Evolutionary conservation across 1,140 invertebrate genomes (phyloP), one percentile per base, ranked within the genome.

Genomic region (Apis dorsata): DNA sequence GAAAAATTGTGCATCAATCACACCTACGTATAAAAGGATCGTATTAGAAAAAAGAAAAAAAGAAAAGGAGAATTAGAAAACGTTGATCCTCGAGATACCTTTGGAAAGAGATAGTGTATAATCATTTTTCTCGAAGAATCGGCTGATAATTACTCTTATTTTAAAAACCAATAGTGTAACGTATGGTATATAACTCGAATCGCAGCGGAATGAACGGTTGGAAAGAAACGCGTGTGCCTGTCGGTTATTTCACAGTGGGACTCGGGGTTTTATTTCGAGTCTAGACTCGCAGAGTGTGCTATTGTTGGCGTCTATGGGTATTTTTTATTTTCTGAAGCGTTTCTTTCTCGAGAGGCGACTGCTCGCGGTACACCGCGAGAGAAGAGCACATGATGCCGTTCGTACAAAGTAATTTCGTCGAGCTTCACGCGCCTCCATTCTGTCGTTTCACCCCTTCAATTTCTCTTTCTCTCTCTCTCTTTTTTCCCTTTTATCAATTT

Each of bases 301-400:
- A 80, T 74, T 73, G 70, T 74, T 74, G 70, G 79, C 60, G 17
- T 80, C 70, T 80, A 12, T 28, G n/a, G 66, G 44, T 70, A 34
- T 74, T 62, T 60, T 79, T 79, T 74, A 80, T 80, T 74, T 65
- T 73, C 51, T 49, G 28, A 65, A 55, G 79, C 79, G 60, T 44
- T 74, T 63, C 70, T 51, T 73, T 55, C 49, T 74, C 70, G 59
- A 55, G 79, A 19, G 55, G 11, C 13, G 59, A 51, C 28, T 62
- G 59, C 13, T 73, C n/a, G 65, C 21, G 69, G 59, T 55, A 19
- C 21, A 55, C 49, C 59, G 53, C 19, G 24, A n/a, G 5, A n/a
- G 21, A 44, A 44, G 34, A 44, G 34, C 34, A 7, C 34, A 44
- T 63, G 34, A 44, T 73, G 34, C 49, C 28, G 19, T 21, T 7